Base-by-base conservation (phyloP, 2,888 invertebrate species). In the Noctua comes region DNA sequence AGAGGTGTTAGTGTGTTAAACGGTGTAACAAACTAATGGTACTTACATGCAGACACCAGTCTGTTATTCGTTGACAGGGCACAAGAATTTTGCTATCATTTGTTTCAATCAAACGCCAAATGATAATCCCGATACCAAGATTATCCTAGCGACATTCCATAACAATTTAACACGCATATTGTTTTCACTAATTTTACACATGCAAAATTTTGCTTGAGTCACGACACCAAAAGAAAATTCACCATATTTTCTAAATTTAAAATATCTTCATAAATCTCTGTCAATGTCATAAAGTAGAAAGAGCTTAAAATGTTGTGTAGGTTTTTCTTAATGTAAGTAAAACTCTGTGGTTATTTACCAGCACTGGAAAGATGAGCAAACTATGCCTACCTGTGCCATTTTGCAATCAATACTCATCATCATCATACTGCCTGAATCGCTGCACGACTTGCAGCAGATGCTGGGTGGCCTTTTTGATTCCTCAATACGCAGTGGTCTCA, bases 131-230 rank as follows among this genome's bases (percentile, higher is more conserved):
- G 94, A 94, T 76, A 95, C 85, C 88, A 94, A 90, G 90, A 95
- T 94, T 91, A 96, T 95, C 89, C 92, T 93, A 80, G 94, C 95
- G 82, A 94, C 92, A 88, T 95, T 96, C 94, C 94, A 96, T 94
- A 95, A 82, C 83, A 96, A 95, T 95, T 96, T 96, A 68, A 92
- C 90, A 89, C 88, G 91, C 95, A 95, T 95, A 90, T 90, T 95
- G 74, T 43, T 84, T 79, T 77, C 73, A 79, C 80, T 24, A 69
- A 79, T 81, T 77, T 87, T 88, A 77, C 78, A 84, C 83, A 82
- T 83, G 76, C 73, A 84, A 85, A 84, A 76, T 86, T 85, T 85
- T 84, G 68, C 73, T 78, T 75, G 27, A 69, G 36, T 69, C 80
- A 72, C 79, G 83, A 87, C 80, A 83, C 43, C 10, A 77, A 82